Conservation (phyloP, 2,113 vertebrate species). For the Deroptyus accipitrinus region DNA sequence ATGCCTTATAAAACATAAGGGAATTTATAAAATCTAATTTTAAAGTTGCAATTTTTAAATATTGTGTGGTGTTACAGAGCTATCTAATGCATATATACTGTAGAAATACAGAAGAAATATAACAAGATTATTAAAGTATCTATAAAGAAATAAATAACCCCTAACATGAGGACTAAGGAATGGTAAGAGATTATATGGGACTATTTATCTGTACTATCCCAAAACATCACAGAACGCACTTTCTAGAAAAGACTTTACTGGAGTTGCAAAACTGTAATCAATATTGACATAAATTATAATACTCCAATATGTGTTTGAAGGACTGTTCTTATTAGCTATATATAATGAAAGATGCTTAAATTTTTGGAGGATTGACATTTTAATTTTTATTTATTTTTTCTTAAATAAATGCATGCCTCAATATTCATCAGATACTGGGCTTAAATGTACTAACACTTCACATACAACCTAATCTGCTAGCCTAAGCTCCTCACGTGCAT, state of each 20-base stretch:
- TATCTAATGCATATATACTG: neutral
- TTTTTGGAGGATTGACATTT: neutral
- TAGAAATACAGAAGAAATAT: neutral
- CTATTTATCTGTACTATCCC: neutral
- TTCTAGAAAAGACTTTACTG: neutral
- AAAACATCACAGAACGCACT: neutral
- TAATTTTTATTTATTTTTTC: neutral
- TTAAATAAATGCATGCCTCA: neutral
- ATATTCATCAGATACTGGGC: neutral
- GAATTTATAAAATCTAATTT: neutral
- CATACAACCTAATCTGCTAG: neutral
- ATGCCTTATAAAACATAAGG: neutral
- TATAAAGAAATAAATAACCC: neutral
- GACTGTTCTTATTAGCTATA: neutral
- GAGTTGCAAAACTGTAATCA: neutral
- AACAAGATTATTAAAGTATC: neutral
- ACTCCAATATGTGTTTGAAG: neutral
- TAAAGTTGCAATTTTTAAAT: neutral
- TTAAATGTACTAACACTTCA: neutral
- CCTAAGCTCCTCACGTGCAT: neutral
- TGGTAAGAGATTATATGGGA: neutral
- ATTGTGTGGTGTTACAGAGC: neutral
- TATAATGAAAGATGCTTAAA: neutral
- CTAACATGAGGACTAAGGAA: neutral
- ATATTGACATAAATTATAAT: neutral